These are phyloP conservation scores for Ctenochaetus hawaiiensis DNA, from an alignment of 2,797 vertebrate species.

Conservation along the genomic window DNA sequence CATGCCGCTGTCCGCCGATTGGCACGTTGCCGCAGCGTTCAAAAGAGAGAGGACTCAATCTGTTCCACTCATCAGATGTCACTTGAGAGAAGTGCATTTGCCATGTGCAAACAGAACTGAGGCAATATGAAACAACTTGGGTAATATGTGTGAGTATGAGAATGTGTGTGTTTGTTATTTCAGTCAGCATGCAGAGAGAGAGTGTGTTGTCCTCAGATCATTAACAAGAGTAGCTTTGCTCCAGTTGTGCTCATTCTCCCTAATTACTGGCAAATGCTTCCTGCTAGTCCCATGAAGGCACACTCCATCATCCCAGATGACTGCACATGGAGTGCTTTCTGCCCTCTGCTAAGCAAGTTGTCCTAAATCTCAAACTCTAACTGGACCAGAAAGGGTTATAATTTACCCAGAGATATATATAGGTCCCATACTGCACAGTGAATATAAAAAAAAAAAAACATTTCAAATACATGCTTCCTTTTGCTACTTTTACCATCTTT, in stretches of 20 bases:
- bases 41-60: conserved; percentile 3
- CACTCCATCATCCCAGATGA: conserved; percentile 71
- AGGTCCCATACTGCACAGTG: neutral
- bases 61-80: conserved; percentile 11
- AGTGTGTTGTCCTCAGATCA: conserved; percentile 66
- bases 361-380: conserved; percentile 44
- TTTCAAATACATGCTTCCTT: too few species aligned
- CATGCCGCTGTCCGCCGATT: conserved; percentile 21
- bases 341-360: conserved; percentile 50
- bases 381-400: conserved; percentile 37
- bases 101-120: conserved; percentile 1
- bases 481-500: too few species aligned
- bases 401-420: too few species aligned
- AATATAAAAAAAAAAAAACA: neutral
- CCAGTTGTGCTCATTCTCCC: conserved; percentile 68
- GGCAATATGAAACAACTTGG: conserved; percentile 22
- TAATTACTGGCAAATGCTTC: conserved; percentile 80
- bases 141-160: conserved; percentile 28
- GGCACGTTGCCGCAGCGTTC: conserved; percentile 14
- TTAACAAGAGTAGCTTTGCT: conserved; percentile 70
- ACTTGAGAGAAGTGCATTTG: conserved; percentile 28
- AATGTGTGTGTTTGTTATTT: conserved; percentile 42
- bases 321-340: conserved; percentile 63
- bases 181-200: conserved; percentile 20
- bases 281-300: conserved; percentile 68